Evolutionary conservation across 1,140 invertebrate species (phyloP).

Genomic region (Dendrolimus punctatus): DNA sequence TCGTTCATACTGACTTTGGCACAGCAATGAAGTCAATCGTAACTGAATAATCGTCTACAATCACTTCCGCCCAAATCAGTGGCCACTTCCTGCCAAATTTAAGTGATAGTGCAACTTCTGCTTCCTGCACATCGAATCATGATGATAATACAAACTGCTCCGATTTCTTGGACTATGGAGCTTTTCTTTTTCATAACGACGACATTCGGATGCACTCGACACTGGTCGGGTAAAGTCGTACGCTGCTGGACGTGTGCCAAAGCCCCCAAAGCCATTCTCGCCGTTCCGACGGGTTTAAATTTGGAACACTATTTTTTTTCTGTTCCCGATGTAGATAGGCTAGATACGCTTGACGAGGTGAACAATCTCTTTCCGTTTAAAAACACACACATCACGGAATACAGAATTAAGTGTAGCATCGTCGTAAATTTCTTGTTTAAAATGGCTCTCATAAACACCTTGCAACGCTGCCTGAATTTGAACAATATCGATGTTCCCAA

Average conservation of each 20-base stretch:
- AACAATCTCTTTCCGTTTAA: conserved; percentile 53
- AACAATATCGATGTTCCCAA: neutral
- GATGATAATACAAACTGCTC: too few relatives aligned
- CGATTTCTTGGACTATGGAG: neutral
- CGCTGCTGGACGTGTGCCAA: conserved; percentile 50
- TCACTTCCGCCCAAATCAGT: conserved; percentile 29
- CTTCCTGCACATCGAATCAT: conserved; percentile 16
- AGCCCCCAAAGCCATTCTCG: conserved; percentile 32
- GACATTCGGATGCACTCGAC: conserved; percentile 33
- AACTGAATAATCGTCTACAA: conserved; percentile 16
- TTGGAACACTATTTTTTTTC: conserved; percentile 66
- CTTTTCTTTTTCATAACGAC: conserved; percentile 11
- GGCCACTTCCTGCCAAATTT: conserved; percentile 22
- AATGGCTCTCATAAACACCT: too few relatives aligned
- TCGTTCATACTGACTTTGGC: conserved; percentile 15
- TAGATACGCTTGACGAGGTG: conserved; percentile 49
- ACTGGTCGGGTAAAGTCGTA: conserved; percentile 30
- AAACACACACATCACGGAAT: conserved; percentile 14
- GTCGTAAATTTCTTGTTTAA: too few relatives aligned
- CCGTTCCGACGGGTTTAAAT: conserved; percentile 53
- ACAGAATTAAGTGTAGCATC: neutral
- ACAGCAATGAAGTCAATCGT: conserved; percentile 12
- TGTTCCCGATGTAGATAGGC: conserved; percentile 40
- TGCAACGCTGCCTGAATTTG: too few relatives aligned
- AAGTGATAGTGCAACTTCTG: conserved; percentile 18